A percentile compares a stretch with the other conserved stretches of the same genome.
These are phyloP conservation scores for Physocephala rufipes DNA, from an alignment of 2,888 invertebrate genomes.

Conservation along the genomic window DNA sequence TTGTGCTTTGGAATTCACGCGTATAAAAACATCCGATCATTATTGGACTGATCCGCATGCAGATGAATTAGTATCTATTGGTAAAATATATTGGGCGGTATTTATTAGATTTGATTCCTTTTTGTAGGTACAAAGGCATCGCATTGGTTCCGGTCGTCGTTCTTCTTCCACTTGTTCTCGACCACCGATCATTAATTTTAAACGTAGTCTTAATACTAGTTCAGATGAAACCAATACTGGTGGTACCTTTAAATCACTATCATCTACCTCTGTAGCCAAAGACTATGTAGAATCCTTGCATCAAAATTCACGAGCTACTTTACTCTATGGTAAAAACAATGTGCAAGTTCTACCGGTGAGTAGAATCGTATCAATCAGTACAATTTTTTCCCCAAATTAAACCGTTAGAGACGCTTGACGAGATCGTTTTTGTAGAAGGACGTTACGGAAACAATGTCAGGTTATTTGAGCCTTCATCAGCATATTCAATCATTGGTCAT, in stretches of 20 bases:
- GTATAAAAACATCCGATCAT: constrained; percentile 87
- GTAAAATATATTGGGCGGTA: background rate
- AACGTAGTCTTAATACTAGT: constrained; percentile 78
- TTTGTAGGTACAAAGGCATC: constrained; percentile 68
- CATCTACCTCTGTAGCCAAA: constrained; percentile 72
- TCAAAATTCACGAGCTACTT: constrained; percentile 89
- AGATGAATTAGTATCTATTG: constrained; percentile 78
- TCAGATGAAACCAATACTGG: constrained; percentile 74
- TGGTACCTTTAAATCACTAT: constrained; percentile 60
- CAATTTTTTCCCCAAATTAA: no score
- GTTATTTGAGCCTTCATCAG: constrained; percentile 93
- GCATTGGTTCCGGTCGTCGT: constrained; percentile 83
- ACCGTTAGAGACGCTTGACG: no score
- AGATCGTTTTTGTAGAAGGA: constrained; percentile 72
- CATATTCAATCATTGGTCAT: constrained; percentile 81
- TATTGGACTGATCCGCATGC: constrained; percentile 96
- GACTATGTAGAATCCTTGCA: constrained; percentile 96
- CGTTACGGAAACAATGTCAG: constrained; percentile 82
- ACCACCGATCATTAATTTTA: constrained; percentile 77
- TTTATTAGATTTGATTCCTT: background rate
- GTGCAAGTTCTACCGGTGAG: constrained; percentile 87
- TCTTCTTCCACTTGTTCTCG: constrained; percentile 78
- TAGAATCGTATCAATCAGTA: constrained; percentile 41
- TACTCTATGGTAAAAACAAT: constrained; percentile 95
- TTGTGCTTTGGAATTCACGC: constrained; percentile 91